Base-by-base conservation (phyloP, 2,888 invertebrate species). In the Trissoscelio sp. region DNA sequence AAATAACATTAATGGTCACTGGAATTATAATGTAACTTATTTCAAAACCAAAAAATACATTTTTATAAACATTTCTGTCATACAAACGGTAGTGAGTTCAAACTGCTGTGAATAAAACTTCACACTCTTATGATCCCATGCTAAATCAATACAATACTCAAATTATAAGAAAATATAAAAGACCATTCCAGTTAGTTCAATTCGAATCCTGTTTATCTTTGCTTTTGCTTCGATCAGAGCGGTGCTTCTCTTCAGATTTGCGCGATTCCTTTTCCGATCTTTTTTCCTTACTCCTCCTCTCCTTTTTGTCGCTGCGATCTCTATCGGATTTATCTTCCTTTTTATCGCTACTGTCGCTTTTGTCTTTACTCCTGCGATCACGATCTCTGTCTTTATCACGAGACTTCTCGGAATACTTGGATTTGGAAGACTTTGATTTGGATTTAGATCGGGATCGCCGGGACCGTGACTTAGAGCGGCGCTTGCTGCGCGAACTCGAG, bases 401-500 rank as follows among this genome's bases (percentile, higher is more conserved):
- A 1, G 89, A 86, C 80, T 91, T 91, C 2, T 92, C 91, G 0
- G 90, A 89, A 72, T 91, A 91, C 64, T 91, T 91, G 0, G 91
- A 92, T 81, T 90, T 91, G 39, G 91, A 89, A 28, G 90, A 89
- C 80, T 89, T 89, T 2, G 92, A 90, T 34, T 92, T 91, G 0
- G 92, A 92, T 81, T 92, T 92, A 0, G 92, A 93, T 31, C 92
- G 89, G 0, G 92, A 92, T 2, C 92, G 87, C 39, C 92, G 89
- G 0, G 92, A 90, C 48, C 92, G 88, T 0, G 92, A 90, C 24
- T 91, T 93, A 0, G 94, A 93, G 82, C 94, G 92, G 81, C 94
- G 92, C 83, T 94, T 94, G 84, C 93, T 94, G 0, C 94, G 90
- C 0, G 92, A 92, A 11, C 86, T 92, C 2, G 93, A 92, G 11